phyloP scores from a whole-genome alignment of 2,113 vertebrate genomes.

The Rhinichthys klamathensis region DNA sequence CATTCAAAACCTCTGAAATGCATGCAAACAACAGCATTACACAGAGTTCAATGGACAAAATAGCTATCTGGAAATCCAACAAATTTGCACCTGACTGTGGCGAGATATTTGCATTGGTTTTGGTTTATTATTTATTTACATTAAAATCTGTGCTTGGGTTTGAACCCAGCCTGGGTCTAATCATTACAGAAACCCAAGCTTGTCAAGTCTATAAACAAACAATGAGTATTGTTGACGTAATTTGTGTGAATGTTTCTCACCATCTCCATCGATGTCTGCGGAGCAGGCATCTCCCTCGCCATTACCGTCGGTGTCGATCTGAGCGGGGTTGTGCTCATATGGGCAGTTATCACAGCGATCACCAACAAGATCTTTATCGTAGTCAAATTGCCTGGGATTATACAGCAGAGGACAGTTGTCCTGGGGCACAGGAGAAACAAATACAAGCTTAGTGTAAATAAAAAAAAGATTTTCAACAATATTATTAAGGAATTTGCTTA shows the following conservation, averaged over 20 bases:
- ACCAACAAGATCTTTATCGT: conserved; percentile 96
- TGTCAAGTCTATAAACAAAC: neutral
- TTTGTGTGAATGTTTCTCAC: conserved; percentile 70
- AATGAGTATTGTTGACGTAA: neutral
- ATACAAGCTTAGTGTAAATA: conserved; percentile 26
- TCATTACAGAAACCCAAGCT: neutral
- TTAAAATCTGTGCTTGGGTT: neutral
- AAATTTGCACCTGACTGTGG: neutral
- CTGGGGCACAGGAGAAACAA: conserved; percentile 65
- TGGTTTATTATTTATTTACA: neutral
- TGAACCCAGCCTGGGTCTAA: neutral
- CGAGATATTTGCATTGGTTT: neutral
- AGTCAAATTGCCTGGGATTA: conserved; percentile 94
- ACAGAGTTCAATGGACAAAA: neutral
- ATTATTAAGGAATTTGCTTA: conserved; percentile 62
- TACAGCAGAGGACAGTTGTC: conserved; percentile 95
- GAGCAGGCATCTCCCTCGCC: conserved; percentile 95
- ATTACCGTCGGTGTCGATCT: conserved; percentile 93
- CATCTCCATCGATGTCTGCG: conserved; percentile 95
- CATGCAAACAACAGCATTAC: neutral
- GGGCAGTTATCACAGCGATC: conserved; percentile 98
- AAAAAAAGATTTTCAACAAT: neutral
- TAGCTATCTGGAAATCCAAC: neutral
- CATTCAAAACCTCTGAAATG: conserved; percentile 87
- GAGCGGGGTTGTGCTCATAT: conserved; percentile 93